Base-by-base conservation (phyloP, 1,140 invertebrate genomes). In the Wasmannia auropunctata region DNA sequence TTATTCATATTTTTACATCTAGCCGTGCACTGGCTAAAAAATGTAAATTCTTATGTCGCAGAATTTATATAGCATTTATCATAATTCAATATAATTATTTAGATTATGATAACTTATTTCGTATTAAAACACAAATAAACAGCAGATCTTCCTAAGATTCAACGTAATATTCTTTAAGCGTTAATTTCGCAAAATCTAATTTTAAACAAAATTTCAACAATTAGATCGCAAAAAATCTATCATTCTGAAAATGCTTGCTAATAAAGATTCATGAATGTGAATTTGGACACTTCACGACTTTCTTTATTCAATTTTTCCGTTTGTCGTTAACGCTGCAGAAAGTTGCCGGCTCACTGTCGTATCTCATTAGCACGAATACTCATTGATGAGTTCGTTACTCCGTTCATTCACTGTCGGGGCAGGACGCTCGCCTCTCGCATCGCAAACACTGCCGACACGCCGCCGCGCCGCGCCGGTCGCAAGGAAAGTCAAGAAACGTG, bases 301-400 rank as follows among this genome's bases (percentile, higher is more conserved):
- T 58, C n/a, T n/a, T 72, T 56, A 28, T 34, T 43, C 46, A 6
- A 8, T 56, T 56, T 56, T 46, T 37, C 25, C 28, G 60, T 65
- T 79, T 65, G 22, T 25, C 25, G 16, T 56, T 19, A 28, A 40
- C 34, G 34, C 11, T 31, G 46, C 31, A 31, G 77, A 81, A 81
- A 40, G 51, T 70, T 63, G 3, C 25, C 40, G 67, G 40, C 46
- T 54, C 70, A 62, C 72, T 77, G 72, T 46, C 79, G 54, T 58
- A 75, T 87, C 60, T 87, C 65, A 85, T 72, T 88, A 88, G 65
- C 80, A 74, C 70, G 49, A 31, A 79, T 84, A 43, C 49, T 72
- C 77, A 87, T 87, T 85, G 86, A 77, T 31, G 77, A 87, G 70
- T 77, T 87, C 63, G 56, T 72, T 77, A 87, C 70, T 63, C 65